Evolutionary conservation across 2,113 vertebrate genomes (phyloP).

Genomic region (Marcusenius ussheri): DNA sequence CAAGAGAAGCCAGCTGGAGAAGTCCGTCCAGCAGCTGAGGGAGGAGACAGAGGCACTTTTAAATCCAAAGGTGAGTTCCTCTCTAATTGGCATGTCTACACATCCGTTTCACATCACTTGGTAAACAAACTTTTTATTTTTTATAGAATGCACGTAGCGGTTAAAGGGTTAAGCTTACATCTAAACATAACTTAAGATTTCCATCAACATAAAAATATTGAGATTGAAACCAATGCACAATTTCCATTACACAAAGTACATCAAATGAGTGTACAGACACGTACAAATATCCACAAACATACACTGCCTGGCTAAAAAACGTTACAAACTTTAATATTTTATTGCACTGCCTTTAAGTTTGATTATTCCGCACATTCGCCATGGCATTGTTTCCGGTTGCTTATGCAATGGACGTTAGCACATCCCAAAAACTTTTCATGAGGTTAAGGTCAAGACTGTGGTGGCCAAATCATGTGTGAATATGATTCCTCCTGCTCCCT

Average conservation of each 20-base stretch:
- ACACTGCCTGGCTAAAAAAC: no score
- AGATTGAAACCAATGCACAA: not conserved
- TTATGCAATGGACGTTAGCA: not conserved
- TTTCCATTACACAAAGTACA: not conserved
- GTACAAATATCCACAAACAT: not conserved
- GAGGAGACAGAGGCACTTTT: conserved; percentile 31
- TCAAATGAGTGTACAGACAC: not conserved
- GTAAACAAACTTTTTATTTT: not conserved
- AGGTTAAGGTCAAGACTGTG: not conserved
- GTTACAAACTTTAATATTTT: not conserved
- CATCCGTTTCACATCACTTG: not conserved
- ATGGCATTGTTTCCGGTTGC: no score
- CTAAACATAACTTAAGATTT: not conserved
- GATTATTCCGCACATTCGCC: not conserved
- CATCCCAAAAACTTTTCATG: not conserved
- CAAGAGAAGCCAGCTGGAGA: conserved; percentile 29
- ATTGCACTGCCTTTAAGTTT: not conserved
- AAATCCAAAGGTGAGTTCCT: conserved; percentile 31
- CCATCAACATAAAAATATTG: not conserved
- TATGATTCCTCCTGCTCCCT: not conserved
- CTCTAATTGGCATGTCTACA: not conserved
- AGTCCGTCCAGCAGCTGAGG: conserved; percentile 23
- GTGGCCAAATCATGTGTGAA: not conserved
- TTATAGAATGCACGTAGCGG: not conserved
- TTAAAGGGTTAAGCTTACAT: not conserved